Percentiles rank a stretch among this genome's conserved stretches.
Conservation (phyloP, 2,113 vertebrate species). For the Seriola rivoliana region DNA sequence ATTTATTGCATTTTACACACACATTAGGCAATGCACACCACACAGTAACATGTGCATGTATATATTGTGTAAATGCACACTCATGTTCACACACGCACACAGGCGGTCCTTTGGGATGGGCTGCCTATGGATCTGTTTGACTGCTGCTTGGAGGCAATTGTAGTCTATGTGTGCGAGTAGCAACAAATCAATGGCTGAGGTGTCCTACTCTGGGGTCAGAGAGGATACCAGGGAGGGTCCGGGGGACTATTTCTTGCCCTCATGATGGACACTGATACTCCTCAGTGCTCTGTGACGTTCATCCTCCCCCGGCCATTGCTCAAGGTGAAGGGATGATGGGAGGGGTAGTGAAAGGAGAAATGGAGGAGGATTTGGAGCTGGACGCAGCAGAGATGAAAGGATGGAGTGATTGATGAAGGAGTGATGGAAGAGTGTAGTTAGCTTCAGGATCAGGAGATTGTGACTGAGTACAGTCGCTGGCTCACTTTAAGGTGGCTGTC, state of each 20-base stretch:
- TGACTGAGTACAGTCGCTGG: constrained; percentile 60
- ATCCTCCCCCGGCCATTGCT: constrained; percentile 61
- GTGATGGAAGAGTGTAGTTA: constrained; percentile 49
- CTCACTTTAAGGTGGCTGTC: constrained; percentile 80
- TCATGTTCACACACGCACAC: constrained; percentile 21
- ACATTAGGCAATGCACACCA: constrained; percentile 48
- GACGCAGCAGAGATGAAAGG: constrained; percentile 57
- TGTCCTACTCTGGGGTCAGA: constrained; percentile 73
- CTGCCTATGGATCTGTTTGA: constrained; percentile 77
- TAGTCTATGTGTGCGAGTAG: constrained; percentile 69
- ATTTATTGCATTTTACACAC: constrained; percentile 56
- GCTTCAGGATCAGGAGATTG: constrained; percentile 64
- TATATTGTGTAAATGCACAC: constrained; percentile 35
- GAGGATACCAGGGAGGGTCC: constrained; percentile 69
- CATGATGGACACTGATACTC: constrained; percentile 65
- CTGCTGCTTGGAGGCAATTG: constrained; percentile 54
- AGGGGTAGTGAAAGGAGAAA: constrained; percentile 65
- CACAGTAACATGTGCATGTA: background rate
- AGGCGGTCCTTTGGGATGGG: constrained; percentile 60
- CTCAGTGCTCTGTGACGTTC: constrained; percentile 36
- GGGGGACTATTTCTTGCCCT: constrained; percentile 63
- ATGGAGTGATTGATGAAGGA: constrained; percentile 64
- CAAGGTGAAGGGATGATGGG: constrained; percentile 70
- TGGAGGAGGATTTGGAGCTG: constrained; percentile 60
- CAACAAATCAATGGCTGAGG: constrained; percentile 80